These are phyloP conservation scores for Syrphus vitripennis DNA, from an alignment of 2,888 invertebrate genomes.

Conservation along the genomic window DNA sequence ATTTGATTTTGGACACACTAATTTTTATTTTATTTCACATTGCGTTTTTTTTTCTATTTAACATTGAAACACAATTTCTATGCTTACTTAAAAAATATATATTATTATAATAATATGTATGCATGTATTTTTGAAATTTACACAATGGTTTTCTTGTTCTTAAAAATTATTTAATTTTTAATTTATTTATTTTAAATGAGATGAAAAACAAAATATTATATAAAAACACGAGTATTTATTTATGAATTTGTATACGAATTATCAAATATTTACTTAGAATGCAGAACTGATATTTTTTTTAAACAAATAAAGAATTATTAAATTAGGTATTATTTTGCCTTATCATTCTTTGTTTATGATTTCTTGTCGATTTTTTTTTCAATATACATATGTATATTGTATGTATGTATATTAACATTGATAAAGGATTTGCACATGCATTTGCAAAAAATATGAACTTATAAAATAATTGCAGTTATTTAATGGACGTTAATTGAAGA, in stretches of 20 bases:
- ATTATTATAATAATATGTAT: constrained; percentile 12
- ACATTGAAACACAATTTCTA: constrained; percentile 27
- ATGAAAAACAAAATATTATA: neutral
- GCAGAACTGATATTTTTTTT: constrained; percentile 28
- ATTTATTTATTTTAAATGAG: neutral
- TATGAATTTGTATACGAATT: constrained; percentile 6
- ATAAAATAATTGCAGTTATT: constrained; percentile 17
- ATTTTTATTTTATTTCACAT: constrained; percentile 5
- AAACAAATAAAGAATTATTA: constrained; percentile 24
- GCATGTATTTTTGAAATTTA: constrained; percentile 2
- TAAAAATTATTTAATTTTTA: constrained; percentile 5
- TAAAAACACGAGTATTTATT: constrained; percentile 49
- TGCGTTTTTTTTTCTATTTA: constrained; percentile 1
- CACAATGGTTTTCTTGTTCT: constrained; percentile 16
- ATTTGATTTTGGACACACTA: constrained; percentile 43
- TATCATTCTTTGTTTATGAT: neutral
- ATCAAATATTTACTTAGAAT: constrained; percentile 29
- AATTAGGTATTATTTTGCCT: neutral
- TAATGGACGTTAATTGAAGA: constrained; percentile 21
- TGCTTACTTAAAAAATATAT: constrained; percentile 32
- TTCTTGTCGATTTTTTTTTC: neutral
- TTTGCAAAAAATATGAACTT: constrained; percentile 69
- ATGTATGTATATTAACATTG: neutral
- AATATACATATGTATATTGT: no score
- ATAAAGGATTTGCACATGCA: constrained; percentile 38